phyloP scores from a whole-genome alignment of 2,888 invertebrate species.

The Leptogaster cylindrica region DNA sequence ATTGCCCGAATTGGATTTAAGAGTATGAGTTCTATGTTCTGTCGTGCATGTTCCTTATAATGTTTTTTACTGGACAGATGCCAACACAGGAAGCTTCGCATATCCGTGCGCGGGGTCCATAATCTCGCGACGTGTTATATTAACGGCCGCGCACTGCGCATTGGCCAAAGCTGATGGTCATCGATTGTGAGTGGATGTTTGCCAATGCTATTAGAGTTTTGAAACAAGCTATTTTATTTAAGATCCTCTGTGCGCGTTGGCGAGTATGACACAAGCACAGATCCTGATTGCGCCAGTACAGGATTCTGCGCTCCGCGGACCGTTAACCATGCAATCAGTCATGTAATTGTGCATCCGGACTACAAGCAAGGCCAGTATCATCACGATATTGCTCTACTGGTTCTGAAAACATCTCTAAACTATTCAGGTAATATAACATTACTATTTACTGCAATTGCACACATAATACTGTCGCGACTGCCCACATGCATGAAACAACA shows the following conservation, averaged over 20 bases:
- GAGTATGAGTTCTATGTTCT: slow-evolving; percentile 66
- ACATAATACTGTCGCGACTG: not conserved
- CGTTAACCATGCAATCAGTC: slow-evolving; percentile 74
- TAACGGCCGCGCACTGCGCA: slow-evolving; percentile 82
- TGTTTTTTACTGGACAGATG: slow-evolving; percentile 63
- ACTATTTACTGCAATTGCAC: not conserved
- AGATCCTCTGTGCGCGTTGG: slow-evolving; percentile 77
- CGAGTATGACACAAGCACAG: slow-evolving; percentile 74
- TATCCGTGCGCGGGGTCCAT: slow-evolving; percentile 81
- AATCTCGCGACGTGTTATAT: slow-evolving; percentile 67
- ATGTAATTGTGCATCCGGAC: slow-evolving; percentile 78
- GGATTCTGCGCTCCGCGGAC: slow-evolving; percentile 77
- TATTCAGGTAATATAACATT: slow-evolving; percentile 67
- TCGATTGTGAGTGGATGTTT: slow-evolving; percentile 69
- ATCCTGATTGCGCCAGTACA: slow-evolving; percentile 74
- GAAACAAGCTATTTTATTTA: slow-evolving; percentile 1
- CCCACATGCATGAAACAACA: too few relatives aligned
- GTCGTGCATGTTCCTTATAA: not conserved
- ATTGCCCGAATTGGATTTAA: slow-evolving; percentile 77
- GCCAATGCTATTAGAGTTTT: not conserved
- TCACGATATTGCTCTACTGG: slow-evolving; percentile 77
- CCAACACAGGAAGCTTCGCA: slow-evolving; percentile 70
- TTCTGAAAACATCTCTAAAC: slow-evolving; percentile 72
- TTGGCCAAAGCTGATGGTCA: slow-evolving; percentile 77
- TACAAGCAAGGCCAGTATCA: slow-evolving; percentile 71